These are phyloP conservation scores for Agrotis segetum DNA, from an alignment of 2,888 invertebrate genomes.

Conservation along the genomic window DNA sequence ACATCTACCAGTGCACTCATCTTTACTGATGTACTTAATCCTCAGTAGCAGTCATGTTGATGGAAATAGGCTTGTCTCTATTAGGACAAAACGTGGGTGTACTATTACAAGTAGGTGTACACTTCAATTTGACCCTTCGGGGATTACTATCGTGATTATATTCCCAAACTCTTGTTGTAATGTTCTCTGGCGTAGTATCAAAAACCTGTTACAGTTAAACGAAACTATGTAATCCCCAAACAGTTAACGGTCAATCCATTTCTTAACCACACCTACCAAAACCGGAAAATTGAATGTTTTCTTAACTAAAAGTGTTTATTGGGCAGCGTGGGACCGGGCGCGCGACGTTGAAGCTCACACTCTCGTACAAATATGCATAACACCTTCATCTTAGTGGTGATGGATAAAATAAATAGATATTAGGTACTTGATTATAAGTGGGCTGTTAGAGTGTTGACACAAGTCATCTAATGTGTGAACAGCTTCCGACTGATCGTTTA, in stretches of 20 bases:
- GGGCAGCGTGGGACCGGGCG: slow-evolving; percentile 46
- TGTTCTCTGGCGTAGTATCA: background rate
- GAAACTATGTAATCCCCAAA: slow-evolving; percentile 1
- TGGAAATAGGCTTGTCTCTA: too few species aligned
- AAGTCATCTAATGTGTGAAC: slow-evolving; percentile 18
- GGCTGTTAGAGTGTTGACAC: slow-evolving; percentile 30
- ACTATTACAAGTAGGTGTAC: too few species aligned
- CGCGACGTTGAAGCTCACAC: slow-evolving; percentile 51
- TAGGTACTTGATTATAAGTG: slow-evolving; percentile 38
- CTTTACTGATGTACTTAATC: background rate
- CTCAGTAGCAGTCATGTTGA: too few species aligned
- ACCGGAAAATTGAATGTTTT: slow-evolving; percentile 46
- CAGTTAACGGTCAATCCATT: slow-evolving; percentile 31
- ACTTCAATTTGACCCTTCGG: too few species aligned
- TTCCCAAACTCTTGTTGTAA: background rate
- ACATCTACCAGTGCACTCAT: background rate
- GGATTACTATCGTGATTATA: too few species aligned
- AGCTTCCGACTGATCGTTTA: slow-evolving; percentile 7
- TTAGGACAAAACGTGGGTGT: too few species aligned
- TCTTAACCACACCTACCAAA: slow-evolving; percentile 18
- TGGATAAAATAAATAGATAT: slow-evolving; percentile 22
- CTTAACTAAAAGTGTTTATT: slow-evolving; percentile 51
- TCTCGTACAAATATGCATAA: slow-evolving; percentile 40
- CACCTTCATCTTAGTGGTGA: slow-evolving; percentile 32
- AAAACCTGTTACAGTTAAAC: background rate